phyloP scores from a whole-genome alignment of 2,113 vertebrate genomes.

The Lamprotornis superbus region DNA sequence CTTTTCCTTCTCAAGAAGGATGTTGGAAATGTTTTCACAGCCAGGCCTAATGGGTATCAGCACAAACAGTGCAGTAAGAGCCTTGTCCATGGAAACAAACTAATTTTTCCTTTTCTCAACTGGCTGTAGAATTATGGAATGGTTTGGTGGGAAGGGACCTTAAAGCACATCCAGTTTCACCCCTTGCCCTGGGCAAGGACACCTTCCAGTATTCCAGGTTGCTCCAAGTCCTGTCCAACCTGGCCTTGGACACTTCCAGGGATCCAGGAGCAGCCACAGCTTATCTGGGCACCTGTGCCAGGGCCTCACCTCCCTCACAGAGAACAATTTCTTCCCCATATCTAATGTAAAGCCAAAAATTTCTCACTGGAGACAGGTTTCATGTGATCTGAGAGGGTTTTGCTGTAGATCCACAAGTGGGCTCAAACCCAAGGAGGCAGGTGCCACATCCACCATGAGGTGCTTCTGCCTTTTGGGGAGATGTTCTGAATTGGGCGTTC shows the following conservation, averaged over 20 bases:
- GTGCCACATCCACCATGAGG: background rate
- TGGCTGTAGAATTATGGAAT: no score
- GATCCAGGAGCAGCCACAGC: background rate
- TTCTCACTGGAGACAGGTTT: background rate
- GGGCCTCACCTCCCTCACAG: accelerated
- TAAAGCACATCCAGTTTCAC: accelerated
- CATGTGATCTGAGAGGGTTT: background rate
- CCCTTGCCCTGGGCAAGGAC: background rate
- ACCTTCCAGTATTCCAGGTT: background rate
- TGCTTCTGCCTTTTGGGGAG: background rate
- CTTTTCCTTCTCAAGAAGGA: background rate
- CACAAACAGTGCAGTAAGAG: accelerated
- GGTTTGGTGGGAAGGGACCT: background rate
- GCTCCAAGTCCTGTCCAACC: accelerated
- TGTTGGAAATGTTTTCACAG: background rate
- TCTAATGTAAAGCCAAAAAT: background rate
- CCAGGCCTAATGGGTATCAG: background rate
- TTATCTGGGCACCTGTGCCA: background rate
- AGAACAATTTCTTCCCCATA: background rate
- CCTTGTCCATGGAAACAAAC: background rate
- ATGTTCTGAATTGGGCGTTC: background rate
- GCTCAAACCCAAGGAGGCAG: background rate
- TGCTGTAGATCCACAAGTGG: accelerated
- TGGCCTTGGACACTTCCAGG: background rate
- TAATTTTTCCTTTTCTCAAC: background rate